Base-by-base conservation (phyloP, 1,140 invertebrate species). In the Subanguina moxae region DNA sequence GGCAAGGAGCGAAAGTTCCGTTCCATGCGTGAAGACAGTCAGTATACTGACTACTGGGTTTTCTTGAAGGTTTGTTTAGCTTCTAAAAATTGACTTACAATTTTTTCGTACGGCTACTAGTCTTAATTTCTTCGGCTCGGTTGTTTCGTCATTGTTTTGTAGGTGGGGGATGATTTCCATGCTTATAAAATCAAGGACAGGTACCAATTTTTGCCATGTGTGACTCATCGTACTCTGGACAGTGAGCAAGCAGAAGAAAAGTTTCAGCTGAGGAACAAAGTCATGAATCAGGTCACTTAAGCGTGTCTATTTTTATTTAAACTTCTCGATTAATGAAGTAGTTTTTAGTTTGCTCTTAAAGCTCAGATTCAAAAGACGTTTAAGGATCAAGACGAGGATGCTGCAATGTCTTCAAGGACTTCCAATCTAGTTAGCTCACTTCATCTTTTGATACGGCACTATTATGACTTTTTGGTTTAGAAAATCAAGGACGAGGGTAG, bases 21-120 rank as follows among this genome's bases (percentile, higher is more conserved):
- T 17, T 77, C 75, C n/a, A 75, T 82, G 11, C 38, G 76, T n/a
- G 78, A 80, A 62, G 77, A 67, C 21, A 76, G 80, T 45, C 73
- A 78, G 27, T 74, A 82, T 58, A 74, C 80, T 5, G 80, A 82
- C 38, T 82, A 82, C 59, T 82, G 80, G 80, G 62, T 82, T 25
- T 82, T 82, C 56, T 43, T 80, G 30, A 81, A 82, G 69, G 75
- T 73, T n/a, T 43, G 48, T 19, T 45, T 45, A 13, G 43, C n/a
- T 13, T 45, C 11, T 45, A 11, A 45, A 13, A 45, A 13, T 13
- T 7, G n/a, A 15, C 23, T 21, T 21, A 8, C n/a, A 52, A 66
- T n/a, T 19, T 9, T 66, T n/a, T n/a, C n/a, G n/a, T n/a, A n/a
- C n/a, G n/a, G n/a, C n/a, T n/a, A 64, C 8, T 3, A 0, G 27